Evolutionary conservation across 2,113 vertebrate genomes (phyloP), one percentile per base, ranked within the genome.

Genomic region (Nematolebias whitei): DNA sequence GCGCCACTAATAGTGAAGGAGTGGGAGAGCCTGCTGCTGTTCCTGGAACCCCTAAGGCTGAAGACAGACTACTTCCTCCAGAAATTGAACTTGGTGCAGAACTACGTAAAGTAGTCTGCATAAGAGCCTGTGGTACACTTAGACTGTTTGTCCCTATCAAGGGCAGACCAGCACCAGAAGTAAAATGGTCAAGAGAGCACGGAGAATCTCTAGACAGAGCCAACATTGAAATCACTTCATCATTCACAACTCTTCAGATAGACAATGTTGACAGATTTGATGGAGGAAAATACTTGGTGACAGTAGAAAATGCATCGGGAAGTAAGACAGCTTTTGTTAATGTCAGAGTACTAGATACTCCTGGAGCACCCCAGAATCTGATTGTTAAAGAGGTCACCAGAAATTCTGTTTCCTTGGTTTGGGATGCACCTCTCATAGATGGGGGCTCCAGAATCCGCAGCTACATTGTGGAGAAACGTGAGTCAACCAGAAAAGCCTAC

Each of bases 81-180:
- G 98, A 99, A 85, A 94, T 99, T 87, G 98, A 99, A 83, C 94
- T 99, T 71, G 96, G 97, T 68, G 95, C 96, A 39, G 98, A 99
- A 20, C 90, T 99, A 20, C 95, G 98, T 64, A 99, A 99, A 92
- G 91, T 98, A 66, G 94, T 99, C 11, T 93, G 77, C 57, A 92
- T 99, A 80, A 94, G 97, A 91, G 96, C 98, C 76, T 98, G 96
- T 50, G 91, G 98, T 83, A 98, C 97, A 66, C 89, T 99, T 24
- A 93, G 97, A 82, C 92, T 99, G 19, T 99, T 99, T 90, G 96
- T 99, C 39, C 96, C 98, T n/a, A 95, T 99, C 76, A 98, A 95
- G 88, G 98, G 98, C 74, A 95, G 97, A 90, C 98, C 98, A 84
- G 91, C 92, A 62, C 98, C 98, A 75, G 98, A 99, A 80, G 93